These are phyloP conservation scores for Triplophysa yarkandensis DNA, from an alignment of 2,797 vertebrate species.

Conservation along the genomic window DNA sequence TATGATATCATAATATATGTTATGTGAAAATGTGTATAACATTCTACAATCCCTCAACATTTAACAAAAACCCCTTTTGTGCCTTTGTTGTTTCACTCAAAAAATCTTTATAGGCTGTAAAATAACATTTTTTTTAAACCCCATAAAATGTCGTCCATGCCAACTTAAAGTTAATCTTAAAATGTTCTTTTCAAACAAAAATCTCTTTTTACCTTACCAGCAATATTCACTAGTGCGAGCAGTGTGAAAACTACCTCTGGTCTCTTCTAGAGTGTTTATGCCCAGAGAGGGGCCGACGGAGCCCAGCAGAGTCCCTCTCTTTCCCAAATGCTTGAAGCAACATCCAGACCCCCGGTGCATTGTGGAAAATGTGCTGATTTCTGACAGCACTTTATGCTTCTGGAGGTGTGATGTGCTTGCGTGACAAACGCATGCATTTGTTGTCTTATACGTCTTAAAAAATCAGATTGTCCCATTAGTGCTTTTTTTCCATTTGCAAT, in stretches of 20 bases:
- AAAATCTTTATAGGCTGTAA: no score
- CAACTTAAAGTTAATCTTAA: no score
- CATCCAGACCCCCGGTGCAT: slow-evolving; percentile 7
- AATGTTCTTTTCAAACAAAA: neutral
- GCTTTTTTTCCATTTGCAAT: slow-evolving; percentile 3
- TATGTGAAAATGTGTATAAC: no score
- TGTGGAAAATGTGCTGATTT: neutral
- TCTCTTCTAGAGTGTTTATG: no score
- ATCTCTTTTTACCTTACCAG: neutral
- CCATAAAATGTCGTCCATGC: neutral
- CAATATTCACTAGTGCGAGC: no score
- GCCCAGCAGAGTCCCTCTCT: slow-evolving; percentile 27
- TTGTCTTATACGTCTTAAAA: neutral
- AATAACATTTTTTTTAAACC: neutral
- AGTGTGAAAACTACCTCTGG: no score
- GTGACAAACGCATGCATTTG: neutral
- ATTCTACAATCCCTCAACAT: no score
- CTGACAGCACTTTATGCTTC: slow-evolving; percentile 9
- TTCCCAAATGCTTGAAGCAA: slow-evolving; percentile 21
- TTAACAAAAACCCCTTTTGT: no score
- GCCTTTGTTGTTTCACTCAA: no score
- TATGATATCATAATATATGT: no score
- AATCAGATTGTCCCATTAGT: slow-evolving; percentile 3
- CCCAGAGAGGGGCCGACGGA: slow-evolving; percentile 19
- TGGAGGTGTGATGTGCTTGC: neutral